Percentiles rank a stretch among this genome's conserved stretches.
These are phyloP conservation scores for Sinocyclocheilus grahami DNA, from an alignment of 2,113 vertebrate genomes.

Conservation along the genomic window DNA sequence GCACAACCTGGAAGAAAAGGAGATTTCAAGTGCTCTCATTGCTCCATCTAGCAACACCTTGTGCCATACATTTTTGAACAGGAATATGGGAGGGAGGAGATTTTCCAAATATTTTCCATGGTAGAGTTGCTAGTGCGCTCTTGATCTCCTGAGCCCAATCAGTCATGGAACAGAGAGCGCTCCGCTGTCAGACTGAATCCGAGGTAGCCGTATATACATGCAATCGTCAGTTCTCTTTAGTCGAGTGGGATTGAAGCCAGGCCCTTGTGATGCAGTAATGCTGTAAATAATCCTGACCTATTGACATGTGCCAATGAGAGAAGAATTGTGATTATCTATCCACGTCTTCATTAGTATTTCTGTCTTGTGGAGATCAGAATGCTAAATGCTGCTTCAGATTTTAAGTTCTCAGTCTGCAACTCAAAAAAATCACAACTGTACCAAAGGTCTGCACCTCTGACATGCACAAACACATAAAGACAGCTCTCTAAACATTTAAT, in stretches of 20 bases:
- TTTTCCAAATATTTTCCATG: constrained; percentile 51
- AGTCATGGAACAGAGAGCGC: background rate
- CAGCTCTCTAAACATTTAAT: background rate
- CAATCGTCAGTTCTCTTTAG: background rate
- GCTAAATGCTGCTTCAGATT: background rate
- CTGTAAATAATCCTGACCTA: constrained; percentile 10
- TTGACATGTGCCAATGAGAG: background rate
- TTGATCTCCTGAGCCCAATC: constrained; percentile 24
- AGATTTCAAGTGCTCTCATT: background rate
- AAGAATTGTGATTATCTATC: constrained; percentile 14
- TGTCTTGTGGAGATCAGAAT: background rate
- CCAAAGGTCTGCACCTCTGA: background rate
- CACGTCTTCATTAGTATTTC: background rate
- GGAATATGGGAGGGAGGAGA: constrained; percentile 34
- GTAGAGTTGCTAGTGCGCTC: constrained; percentile 1
- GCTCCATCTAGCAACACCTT: background rate
- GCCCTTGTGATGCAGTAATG: constrained; percentile 4
- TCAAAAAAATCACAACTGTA: background rate
- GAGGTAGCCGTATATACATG: background rate
- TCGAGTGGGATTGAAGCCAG: background rate
- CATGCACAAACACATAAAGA: background rate
- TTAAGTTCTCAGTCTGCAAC: background rate
- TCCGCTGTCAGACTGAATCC: constrained; percentile 13
- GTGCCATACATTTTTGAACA: constrained; percentile 13
- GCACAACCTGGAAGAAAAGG: background rate